Evolutionary conservation across 2,113 vertebrate species (phyloP).

Genomic region (Ictalurus furcatus): DNA sequence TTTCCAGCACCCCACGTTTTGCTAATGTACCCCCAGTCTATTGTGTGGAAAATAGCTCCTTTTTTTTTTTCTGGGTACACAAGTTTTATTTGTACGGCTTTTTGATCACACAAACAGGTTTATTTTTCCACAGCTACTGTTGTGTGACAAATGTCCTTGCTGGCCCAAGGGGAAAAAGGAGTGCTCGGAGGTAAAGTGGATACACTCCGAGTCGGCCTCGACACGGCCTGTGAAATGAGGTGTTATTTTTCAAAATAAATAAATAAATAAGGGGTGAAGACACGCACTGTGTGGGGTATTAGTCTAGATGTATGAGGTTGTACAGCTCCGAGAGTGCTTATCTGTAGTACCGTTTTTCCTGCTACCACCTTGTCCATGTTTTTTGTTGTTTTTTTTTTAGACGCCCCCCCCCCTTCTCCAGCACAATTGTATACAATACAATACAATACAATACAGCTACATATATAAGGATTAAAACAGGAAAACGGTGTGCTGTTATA

Average conservation of each 20-base stretch:
- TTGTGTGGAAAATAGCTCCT: conserved; percentile 37
- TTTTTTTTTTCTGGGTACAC: neutral
- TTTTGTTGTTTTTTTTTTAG: neutral
- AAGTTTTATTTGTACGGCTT: conserved; percentile 26
- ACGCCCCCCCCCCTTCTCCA: neutral
- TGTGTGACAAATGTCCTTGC: conserved; percentile 56
- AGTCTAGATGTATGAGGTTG: neutral
- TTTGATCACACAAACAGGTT: conserved; percentile 2
- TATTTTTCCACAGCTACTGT: conserved; percentile 41
- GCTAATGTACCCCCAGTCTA: neutral
- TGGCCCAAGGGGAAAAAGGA: conserved; percentile 42
- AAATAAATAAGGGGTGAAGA: neutral
- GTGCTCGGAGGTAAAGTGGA: conserved; percentile 30
- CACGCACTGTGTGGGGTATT: neutral
- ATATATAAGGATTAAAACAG: neutral
- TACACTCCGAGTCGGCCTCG: conserved; percentile 19
- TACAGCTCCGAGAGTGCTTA: neutral
- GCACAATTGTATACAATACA: neutral
- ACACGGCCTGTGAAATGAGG: conserved; percentile 28
- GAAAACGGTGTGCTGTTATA: neutral
- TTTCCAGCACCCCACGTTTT: neutral
- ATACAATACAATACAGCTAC: neutral
- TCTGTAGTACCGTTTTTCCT: neutral
- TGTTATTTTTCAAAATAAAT: conserved; percentile 47
- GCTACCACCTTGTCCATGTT: neutral